A percentile compares a stretch with the other conserved stretches of the same genome.
These are phyloP conservation scores for Amyelois transitella DNA, from an alignment of 1,140 invertebrate genomes.

Conservation along the genomic window DNA sequence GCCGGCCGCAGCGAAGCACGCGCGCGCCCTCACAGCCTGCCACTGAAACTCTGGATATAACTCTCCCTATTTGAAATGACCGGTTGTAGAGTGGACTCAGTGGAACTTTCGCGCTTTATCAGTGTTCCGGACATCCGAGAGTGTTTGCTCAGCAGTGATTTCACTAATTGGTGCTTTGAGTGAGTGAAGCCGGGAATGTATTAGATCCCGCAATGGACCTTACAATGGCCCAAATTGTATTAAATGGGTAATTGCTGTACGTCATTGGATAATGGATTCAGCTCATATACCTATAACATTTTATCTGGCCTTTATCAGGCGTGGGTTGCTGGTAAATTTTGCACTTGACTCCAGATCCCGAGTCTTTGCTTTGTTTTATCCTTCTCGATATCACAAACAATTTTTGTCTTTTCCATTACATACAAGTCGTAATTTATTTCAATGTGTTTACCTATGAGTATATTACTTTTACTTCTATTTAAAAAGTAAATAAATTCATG, in stretches of 20 bases:
- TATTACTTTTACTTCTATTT: too few relatives aligned
- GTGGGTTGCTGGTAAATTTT: slow-evolving; percentile 59
- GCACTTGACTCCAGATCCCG: slow-evolving; percentile 58
- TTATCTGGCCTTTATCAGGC: slow-evolving; percentile 46
- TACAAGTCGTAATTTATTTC: too few relatives aligned
- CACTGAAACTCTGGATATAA: slow-evolving; percentile 34
- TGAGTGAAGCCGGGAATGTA: slow-evolving; percentile 64
- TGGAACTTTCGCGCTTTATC: slow-evolving; percentile 34
- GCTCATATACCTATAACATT: slow-evolving; percentile 57
- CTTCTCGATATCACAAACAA: slow-evolving; percentile 58
- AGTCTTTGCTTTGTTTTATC: slow-evolving; percentile 56
- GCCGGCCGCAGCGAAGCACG: slow-evolving; percentile 54
- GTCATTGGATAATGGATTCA: slow-evolving; percentile 72
- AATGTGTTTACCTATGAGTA: too few relatives aligned
- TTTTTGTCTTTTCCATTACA: too few relatives aligned
- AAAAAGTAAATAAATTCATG: too few relatives aligned
- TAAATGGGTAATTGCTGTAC: slow-evolving; percentile 72
- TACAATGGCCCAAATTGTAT: slow-evolving; percentile 68
- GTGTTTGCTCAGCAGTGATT: slow-evolving; percentile 56
- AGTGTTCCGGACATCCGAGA: slow-evolving; percentile 35
- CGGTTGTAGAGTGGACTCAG: slow-evolving; percentile 41
- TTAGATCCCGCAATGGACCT: slow-evolving; percentile 49
- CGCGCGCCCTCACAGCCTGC: slow-evolving; percentile 48
- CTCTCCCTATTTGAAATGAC: slow-evolving; percentile 46
- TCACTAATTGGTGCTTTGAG: slow-evolving; percentile 62